A percentile compares a stretch with the other conserved stretches of the same genome.
phyloP scores from a whole-genome alignment of 2,888 invertebrate species.

The Iselma pallidipennis region DNA sequence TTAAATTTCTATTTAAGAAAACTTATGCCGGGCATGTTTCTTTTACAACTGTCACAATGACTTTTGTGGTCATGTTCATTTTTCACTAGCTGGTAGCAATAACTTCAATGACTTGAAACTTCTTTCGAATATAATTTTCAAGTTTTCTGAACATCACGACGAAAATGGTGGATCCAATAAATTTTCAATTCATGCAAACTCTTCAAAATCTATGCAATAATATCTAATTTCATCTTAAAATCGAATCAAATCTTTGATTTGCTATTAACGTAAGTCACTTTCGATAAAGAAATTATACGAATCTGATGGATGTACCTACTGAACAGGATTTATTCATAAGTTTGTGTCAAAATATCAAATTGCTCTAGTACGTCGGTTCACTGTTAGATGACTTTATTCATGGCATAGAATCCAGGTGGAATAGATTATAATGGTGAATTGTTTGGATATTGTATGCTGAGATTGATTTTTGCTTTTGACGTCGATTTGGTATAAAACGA shows the following conservation, averaged over 20 bases:
- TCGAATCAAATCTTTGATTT: background rate
- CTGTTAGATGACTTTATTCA: background rate
- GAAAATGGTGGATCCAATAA: background rate
- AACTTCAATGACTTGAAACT: background rate
- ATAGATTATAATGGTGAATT: background rate
- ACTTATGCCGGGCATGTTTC: background rate
- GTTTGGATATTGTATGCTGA: background rate
- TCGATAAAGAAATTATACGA: background rate
- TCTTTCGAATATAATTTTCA: conserved; percentile 2
- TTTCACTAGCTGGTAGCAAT: background rate
- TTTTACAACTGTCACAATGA: background rate
- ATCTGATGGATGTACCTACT: background rate
- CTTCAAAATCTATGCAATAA: too few species aligned
- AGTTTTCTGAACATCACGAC: background rate
- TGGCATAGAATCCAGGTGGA: background rate
- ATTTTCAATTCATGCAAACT: background rate
- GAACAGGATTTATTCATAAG: background rate
- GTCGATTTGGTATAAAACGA: background rate
- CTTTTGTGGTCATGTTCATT: conserved; percentile 1
- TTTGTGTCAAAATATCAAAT: background rate
- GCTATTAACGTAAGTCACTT: background rate
- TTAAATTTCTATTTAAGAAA: background rate
- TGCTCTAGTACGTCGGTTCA: background rate
- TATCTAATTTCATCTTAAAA: too few species aligned
- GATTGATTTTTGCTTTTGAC: background rate